Base-by-base conservation (phyloP, 2,797 vertebrate genomes). In the Pipistrellus pipistrellus region DNA sequence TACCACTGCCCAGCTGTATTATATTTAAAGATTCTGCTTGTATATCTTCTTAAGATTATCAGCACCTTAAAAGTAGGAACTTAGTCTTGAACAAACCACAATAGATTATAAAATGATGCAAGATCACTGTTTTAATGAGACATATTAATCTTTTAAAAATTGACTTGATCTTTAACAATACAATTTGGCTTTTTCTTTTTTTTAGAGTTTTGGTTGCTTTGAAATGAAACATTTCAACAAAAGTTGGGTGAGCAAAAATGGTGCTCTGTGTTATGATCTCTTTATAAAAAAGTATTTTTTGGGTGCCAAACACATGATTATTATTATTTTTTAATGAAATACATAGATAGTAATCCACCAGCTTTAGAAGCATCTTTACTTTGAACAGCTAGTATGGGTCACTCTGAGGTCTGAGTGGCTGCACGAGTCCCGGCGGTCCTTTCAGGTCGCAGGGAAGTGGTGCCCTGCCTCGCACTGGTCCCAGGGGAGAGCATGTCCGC, bases 201-300 rank as follows among this genome's bases (percentile, higher is more conserved):
- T 62, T 38, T n/a, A 75, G 48, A 90, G 14, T 94, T 73, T 66
- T 27, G 23, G 14, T 91, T 71, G 17, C 71, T 84, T 87, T 89
- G 69, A 69, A 84, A 57, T 81, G 21, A 2, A 81, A 71, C 32
- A 15, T 81, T 76, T 93, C 76, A 81, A 35, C 23, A 71, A 85
- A 53, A 85, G 68, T 41, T 57, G 41, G 11, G 12, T 90, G 13
- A 64, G 27, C 92, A 32, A 76, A 89, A 80, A 71, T 38, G 55
- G 23, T 66, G 13, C n/a, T 88, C 38, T 90, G 41, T 83, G 30
- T 87, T 86, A 80, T 41, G 17, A 84, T 88, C 30, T 46, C 32
- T 87, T 83, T 82, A 17, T 44, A 75, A 41, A 76, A 57, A 73
- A 32, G 62, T 64, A 30, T 73, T 80, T 38, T 66, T 72, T 69